Base-by-base conservation (phyloP, 2,113 vertebrate genomes). In the Rhinoderma darwinii region DNA sequence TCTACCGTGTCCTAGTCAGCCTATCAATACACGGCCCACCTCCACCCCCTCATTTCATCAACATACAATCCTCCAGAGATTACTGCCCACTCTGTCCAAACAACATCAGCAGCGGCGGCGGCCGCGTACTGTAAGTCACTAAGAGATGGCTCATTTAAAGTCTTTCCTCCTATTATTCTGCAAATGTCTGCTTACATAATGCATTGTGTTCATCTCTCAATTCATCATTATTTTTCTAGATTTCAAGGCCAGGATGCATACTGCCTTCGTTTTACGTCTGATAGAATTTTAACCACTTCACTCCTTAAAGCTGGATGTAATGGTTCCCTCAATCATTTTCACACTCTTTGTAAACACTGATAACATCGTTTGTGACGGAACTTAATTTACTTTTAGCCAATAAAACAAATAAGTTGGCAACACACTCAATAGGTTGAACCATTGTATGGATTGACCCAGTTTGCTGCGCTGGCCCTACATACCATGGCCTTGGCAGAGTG, bases 31-130 rank as follows among this genome's bases (percentile, higher is more conserved):
- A 30, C 85, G 81, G 77, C 76, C 76, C 66, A 86, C 84, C 43
- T 51, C 84, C 76, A 70, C 84, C 84, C 76, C 84, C 84, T 70
- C 76, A 86, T 80, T 72, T 56, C 77, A 86, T 86, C 84, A 79
- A 37, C 63, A 54, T 59, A 81, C 78, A 84, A 81, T 80, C 56
- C 84, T 80, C 75, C 59, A 18, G 66, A 72, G 85, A 86, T 81
- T 73, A 73, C 66, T 72, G 78, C 85, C 77, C 84, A 86, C 84
- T 86, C 84, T 66, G 43, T 80, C 47, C 41, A 68, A 86, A 78
- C 77, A 63, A 78, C 74, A 68, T 32, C 74, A 47, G 32, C 63
- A 72, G 56, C 56, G 25, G 54, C 59, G 39, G 18, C 47, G 35
- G 61, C 37, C 41, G 37, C 56, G 78, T 17, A 39, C 44, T 59